Evolutionary conservation across 2,797 vertebrate genomes (phyloP).

Genomic region (Natrix natrix): DNA sequence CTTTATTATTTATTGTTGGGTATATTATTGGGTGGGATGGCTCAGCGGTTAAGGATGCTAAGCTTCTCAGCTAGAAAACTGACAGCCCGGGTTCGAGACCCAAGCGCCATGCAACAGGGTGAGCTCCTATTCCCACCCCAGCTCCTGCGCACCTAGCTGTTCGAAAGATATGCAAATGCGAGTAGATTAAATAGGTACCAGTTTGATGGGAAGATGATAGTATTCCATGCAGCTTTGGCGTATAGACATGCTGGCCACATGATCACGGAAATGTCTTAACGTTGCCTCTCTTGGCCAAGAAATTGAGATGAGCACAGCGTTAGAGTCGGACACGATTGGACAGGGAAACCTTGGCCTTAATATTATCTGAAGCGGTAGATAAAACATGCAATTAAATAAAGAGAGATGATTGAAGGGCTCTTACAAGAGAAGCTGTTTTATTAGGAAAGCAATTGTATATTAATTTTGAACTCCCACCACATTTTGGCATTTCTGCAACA

Average conservation of each 20-base stretch:
- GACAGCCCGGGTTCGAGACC: too few species aligned
- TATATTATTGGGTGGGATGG: too few species aligned
- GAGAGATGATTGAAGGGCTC: conserved; percentile 23
- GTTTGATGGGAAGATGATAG: neutral
- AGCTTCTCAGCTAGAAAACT: too few species aligned
- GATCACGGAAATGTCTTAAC: neutral
- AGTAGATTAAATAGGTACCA: neutral
- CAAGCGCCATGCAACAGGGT: too few species aligned
- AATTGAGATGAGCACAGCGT: neutral
- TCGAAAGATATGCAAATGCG: too few species aligned
- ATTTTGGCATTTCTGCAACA: neutral
- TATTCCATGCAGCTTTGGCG: neutral
- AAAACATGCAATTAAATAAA: neutral
- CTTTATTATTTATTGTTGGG: too few species aligned
- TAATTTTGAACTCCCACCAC: neutral
- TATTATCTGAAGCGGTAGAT: neutral
- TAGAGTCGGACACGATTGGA: neutral
- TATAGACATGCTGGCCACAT: neutral
- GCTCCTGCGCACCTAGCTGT: too few species aligned
- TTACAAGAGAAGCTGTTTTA: neutral
- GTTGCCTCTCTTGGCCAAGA: neutral
- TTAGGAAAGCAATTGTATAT: neutral
- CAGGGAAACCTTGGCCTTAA: neutral
- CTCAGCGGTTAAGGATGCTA: too few species aligned
- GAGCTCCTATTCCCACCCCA: too few species aligned